Percentiles rank a stretch among this genome's conserved stretches.
Evolutionary conservation across 2,797 vertebrate genomes (phyloP).

Genomic region (Sitta carolinensis): DNA sequence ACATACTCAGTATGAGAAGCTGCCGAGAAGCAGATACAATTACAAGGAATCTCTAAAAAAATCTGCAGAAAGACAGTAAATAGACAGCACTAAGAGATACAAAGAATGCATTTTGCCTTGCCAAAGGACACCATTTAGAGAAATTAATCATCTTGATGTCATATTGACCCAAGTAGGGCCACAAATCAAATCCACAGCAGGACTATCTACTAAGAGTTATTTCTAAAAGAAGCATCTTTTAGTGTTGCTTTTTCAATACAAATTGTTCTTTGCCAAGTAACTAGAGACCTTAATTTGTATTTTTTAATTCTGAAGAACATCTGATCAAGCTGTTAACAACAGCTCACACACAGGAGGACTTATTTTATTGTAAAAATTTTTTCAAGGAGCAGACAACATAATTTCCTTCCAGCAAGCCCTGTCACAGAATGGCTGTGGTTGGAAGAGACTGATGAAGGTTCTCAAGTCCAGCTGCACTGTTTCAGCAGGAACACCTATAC

Average conservation of each 20-base stretch:
- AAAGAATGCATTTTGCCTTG: neutral
- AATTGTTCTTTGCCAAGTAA: neutral
- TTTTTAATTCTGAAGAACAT: neutral
- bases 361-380: neutral
- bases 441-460: neutral
- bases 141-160: neutral
- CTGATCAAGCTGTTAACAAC: neutral
- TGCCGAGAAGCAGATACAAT: neutral
- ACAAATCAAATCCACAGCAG: neutral
- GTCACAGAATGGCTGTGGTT: neutral
- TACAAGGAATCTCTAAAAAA: neutral
- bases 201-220: neutral
- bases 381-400: neutral
- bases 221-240: neutral
- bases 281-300: neutral
- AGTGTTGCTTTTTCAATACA: neutral
- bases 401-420: neutral
- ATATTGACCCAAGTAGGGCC: neutral
- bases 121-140: neutral
- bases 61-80: neutral
- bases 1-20: neutral
- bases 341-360: neutral
- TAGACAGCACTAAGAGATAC: neutral
- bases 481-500: neutral
- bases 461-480: neutral